Conservation (phyloP, 1,140 invertebrate genomes). For the Bombus pascuorum region DNA sequence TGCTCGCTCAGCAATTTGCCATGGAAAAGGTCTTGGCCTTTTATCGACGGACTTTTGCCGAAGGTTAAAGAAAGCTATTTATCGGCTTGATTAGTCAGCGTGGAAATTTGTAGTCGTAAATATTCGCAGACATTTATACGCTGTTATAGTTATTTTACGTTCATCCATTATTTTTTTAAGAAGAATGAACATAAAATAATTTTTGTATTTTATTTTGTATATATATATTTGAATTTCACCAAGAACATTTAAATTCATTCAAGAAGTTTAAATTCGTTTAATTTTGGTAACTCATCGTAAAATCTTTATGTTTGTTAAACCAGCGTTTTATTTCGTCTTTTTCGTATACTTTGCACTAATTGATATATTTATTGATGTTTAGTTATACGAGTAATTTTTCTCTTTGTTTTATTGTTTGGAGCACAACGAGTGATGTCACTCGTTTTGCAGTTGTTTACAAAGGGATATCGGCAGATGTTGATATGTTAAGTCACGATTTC, state of each 20-base stretch:
- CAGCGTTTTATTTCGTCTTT: background rate
- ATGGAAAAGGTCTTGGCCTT: background rate
- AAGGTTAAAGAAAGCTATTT: background rate
- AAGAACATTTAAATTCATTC: no score
- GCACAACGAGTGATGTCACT: no score
- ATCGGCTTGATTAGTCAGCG: background rate
- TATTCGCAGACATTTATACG: background rate
- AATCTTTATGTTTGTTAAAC: background rate
- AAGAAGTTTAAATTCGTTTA: no score
- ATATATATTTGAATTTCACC: no score
- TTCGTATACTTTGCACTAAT: background rate
- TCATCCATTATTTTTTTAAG: background rate
- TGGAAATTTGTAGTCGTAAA: background rate
- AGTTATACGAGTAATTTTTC: background rate
- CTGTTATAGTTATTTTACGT: background rate
- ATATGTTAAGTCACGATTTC: slow-evolving; percentile 28
- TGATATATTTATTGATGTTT: background rate
- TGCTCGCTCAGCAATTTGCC: background rate
- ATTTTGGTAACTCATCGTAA: background rate
- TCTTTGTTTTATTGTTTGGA: no score
- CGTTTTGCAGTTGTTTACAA: slow-evolving; percentile 3
- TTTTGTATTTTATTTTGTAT: background rate
- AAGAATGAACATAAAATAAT: background rate
- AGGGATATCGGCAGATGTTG: slow-evolving; percentile 3
- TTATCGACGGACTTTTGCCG: background rate